These are phyloP conservation scores for Adelosebastes latens DNA, from an alignment of 2,797 vertebrate species.

Conservation along the genomic window DNA sequence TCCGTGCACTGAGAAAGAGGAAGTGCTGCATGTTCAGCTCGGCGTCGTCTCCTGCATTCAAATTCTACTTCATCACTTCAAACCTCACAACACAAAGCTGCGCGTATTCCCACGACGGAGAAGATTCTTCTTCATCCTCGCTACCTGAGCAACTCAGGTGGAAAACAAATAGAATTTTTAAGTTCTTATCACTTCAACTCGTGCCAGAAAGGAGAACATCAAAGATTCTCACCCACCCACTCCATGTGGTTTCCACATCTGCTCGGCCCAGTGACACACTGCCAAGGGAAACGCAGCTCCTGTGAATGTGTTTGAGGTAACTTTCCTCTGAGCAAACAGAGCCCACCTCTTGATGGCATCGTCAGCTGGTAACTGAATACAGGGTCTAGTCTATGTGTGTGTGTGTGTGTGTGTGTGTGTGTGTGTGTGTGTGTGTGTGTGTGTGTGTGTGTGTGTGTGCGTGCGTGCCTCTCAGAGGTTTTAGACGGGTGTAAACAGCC, in stretches of 20 bases:
- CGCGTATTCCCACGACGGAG: background rate
- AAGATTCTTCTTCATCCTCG: constrained; percentile 13
- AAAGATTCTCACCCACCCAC: constrained; percentile 57
- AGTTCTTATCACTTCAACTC: constrained; percentile 58
- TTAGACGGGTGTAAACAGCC: background rate
- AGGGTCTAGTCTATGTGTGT: background rate
- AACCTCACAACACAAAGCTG: background rate
- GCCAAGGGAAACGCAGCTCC: constrained; percentile 3
- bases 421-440: background rate
- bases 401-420: background rate
- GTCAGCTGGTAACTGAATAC: constrained; percentile 29
- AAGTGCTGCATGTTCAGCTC: background rate
- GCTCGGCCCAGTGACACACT: constrained; percentile 44
- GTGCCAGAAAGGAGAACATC: constrained; percentile 67
- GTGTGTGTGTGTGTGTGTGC: background rate
- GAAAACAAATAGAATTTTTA: constrained; percentile 64
- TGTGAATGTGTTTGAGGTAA: constrained; percentile 1
- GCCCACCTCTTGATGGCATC: constrained; percentile 3
- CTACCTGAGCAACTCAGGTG: constrained; percentile 29
- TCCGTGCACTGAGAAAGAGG: background rate
- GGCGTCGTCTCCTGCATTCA: background rate
- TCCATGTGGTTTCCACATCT: constrained; percentile 67
- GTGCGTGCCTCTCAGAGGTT: background rate
- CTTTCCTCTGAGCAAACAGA: constrained; percentile 13
- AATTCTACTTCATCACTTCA: constrained; percentile 12